Percentiles rank a stretch among this genome's conserved stretches.
phyloP scores from a whole-genome alignment of 2,113 vertebrate genomes.

The Trichomycterus rosablanca region DNA sequence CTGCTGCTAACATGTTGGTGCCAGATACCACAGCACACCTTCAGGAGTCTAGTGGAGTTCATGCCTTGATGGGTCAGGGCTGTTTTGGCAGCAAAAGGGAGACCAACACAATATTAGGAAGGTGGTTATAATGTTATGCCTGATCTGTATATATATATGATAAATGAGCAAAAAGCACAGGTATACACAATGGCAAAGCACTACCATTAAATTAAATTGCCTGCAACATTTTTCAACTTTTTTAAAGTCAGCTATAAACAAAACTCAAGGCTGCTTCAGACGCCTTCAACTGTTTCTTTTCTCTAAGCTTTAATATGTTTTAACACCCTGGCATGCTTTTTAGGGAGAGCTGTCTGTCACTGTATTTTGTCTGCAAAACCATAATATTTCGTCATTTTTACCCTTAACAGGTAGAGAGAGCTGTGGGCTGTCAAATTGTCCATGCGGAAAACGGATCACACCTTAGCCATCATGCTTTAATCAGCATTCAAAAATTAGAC shows the following conservation, averaged over 20 bases:
- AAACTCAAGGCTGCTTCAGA: slow-evolving; percentile 68
- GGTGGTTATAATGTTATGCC: too few species aligned
- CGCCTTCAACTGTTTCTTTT: slow-evolving; percentile 69
- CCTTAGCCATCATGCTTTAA: slow-evolving; percentile 72
- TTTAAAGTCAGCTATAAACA: slow-evolving; percentile 69
- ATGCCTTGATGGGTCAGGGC: too few species aligned
- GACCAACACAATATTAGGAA: too few species aligned
- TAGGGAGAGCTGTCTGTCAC: slow-evolving; percentile 73
- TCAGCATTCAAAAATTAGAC: slow-evolving; percentile 69
- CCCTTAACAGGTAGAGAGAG: slow-evolving; percentile 73
- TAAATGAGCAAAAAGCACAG: too few species aligned
- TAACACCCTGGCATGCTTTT: slow-evolving; percentile 70
- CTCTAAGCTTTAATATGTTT: slow-evolving; percentile 65
- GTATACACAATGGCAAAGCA: too few species aligned
- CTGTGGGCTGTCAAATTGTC: slow-evolving; percentile 67
- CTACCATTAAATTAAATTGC: too few species aligned
- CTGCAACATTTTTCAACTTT: too few species aligned
- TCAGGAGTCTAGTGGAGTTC: too few species aligned
- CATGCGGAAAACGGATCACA: slow-evolving; percentile 68
- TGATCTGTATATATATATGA: too few species aligned
- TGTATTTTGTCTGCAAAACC: slow-evolving; percentile 81
- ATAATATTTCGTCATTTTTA: slow-evolving; percentile 77
- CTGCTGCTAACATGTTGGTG: too few species aligned
- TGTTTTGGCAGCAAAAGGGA: too few species aligned
- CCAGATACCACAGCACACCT: too few species aligned